phyloP scores from a whole-genome alignment of 2,888 invertebrate species.

The Diarsia mendica region DNA sequence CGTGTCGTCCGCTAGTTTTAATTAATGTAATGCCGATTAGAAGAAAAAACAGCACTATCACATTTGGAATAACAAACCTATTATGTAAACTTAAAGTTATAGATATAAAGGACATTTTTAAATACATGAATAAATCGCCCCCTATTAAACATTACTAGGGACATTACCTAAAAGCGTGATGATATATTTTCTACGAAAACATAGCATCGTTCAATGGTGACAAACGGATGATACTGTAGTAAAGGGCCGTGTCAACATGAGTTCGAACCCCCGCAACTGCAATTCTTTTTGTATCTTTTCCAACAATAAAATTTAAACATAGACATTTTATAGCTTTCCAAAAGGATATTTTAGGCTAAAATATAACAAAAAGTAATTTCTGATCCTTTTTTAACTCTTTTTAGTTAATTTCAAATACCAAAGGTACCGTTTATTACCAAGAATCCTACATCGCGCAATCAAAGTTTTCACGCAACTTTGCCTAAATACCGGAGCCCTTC shows the following conservation, averaged over 20 bases:
- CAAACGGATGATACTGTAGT: not conserved
- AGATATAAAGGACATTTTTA: no score
- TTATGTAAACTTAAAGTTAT: no score
- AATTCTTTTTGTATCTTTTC: conserved; percentile 18
- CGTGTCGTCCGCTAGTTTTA: no score
- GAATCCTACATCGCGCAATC: conserved; percentile 23
- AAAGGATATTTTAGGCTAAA: not conserved
- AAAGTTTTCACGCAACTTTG: conserved; percentile 16
- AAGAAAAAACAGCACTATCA: no score
- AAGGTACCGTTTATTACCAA: not conserved
- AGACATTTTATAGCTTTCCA: not conserved
- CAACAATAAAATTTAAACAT: not conserved
- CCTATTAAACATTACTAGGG: no score
- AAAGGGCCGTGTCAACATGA: not conserved
- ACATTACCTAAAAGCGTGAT: no score
- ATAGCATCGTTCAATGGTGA: not conserved
- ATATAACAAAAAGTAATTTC: not conserved
- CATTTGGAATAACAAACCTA: no score
- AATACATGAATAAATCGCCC: no score
- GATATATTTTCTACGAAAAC: not conserved
- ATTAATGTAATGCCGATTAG: no score
- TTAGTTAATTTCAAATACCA: not conserved
- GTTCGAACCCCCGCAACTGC: not conserved
- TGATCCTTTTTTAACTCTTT: not conserved
- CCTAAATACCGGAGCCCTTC: not conserved